Conservation (phyloP, 2,113 vertebrate species). For the Prochilodus magdalenae region DNA sequence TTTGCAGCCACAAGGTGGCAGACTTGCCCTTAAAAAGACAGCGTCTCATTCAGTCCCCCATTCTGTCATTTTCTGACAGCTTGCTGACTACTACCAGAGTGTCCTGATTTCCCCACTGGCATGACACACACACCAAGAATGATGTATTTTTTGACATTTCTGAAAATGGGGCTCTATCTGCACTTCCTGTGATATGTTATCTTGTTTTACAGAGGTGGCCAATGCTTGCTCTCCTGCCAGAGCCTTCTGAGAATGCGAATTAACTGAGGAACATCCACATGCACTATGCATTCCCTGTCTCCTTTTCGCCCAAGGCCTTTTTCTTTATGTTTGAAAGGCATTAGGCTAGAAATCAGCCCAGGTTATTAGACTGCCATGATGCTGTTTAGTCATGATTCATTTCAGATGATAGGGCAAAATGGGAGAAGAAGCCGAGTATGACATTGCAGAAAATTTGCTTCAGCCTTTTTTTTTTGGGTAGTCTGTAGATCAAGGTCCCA, state of each 20-base stretch:
- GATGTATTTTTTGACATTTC: conserved; percentile 26
- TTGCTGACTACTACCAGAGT: conserved; percentile 40
- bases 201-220: conserved; percentile 13
- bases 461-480: too few relatives aligned
- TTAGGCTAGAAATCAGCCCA: background rate
- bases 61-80: conserved; percentile 44
- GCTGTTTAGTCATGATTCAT: background rate
- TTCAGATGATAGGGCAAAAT: background rate
- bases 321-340: background rate
- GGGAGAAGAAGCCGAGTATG: background rate
- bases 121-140: conserved; percentile 25
- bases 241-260: conserved; percentile 1
- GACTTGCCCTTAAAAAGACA: conserved; percentile 70
- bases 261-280: conserved; percentile 2
- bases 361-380: background rate
- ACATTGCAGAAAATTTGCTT: background rate
- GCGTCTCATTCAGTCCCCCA: conserved; percentile 19
- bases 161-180: conserved; percentile 38
- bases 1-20: conserved; percentile 76
- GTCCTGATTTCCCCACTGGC: conserved; percentile 39
- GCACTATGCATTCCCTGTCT: conserved; percentile 14
- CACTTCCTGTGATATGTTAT: conserved; percentile 27
- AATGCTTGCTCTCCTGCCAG: conserved; percentile 4
- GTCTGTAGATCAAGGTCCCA: background rate
- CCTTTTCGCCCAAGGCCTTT: background rate